A percentile compares a stretch with the other conserved stretches of the same genome.
Conservation (phyloP, 2,888 invertebrate genomes). For the Tachina grossa region DNA sequence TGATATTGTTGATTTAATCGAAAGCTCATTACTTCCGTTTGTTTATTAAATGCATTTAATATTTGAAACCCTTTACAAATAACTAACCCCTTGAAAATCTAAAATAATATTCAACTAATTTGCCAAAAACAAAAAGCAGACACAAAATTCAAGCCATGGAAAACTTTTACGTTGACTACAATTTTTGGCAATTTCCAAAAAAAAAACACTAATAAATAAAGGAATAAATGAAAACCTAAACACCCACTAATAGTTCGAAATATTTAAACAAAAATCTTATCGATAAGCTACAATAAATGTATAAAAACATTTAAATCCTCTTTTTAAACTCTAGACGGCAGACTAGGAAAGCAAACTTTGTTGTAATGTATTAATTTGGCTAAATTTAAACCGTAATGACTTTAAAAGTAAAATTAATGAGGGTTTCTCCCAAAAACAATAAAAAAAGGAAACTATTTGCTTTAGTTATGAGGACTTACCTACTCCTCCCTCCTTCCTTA, state of each 20-base stretch:
- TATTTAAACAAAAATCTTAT: slow-evolving; percentile 75
- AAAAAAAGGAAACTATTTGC: slow-evolving; percentile 66
- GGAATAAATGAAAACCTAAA: slow-evolving; percentile 50
- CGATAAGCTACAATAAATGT: slow-evolving; percentile 73
- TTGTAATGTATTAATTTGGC: slow-evolving; percentile 83
- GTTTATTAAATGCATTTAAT: slow-evolving; percentile 75
- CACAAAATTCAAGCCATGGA: background rate
- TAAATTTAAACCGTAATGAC: slow-evolving; percentile 83
- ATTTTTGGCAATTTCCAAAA: slow-evolving; percentile 47
- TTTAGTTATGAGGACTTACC: slow-evolving; percentile 38
- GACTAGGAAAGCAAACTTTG: slow-evolving; percentile 67
- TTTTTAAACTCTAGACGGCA: slow-evolving; percentile 47
- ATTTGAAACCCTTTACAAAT: slow-evolving; percentile 34
- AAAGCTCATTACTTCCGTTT: slow-evolving; percentile 78
- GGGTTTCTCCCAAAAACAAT: slow-evolving; percentile 76
- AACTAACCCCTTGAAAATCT: slow-evolving; percentile 56
- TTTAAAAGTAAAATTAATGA: slow-evolving; percentile 83
- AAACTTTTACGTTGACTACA: slow-evolving; percentile 42
- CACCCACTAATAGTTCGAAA: slow-evolving; percentile 76
- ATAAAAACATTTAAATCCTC: slow-evolving; percentile 67
- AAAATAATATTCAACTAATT: slow-evolving; percentile 77
- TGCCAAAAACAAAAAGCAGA: slow-evolving; percentile 76
- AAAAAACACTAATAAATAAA: slow-evolving; percentile 17
- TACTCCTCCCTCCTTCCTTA: background rate
- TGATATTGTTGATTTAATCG: slow-evolving; percentile 71